Conservation (phyloP, 1,140 invertebrate species). For the Diprion similis region DNA sequence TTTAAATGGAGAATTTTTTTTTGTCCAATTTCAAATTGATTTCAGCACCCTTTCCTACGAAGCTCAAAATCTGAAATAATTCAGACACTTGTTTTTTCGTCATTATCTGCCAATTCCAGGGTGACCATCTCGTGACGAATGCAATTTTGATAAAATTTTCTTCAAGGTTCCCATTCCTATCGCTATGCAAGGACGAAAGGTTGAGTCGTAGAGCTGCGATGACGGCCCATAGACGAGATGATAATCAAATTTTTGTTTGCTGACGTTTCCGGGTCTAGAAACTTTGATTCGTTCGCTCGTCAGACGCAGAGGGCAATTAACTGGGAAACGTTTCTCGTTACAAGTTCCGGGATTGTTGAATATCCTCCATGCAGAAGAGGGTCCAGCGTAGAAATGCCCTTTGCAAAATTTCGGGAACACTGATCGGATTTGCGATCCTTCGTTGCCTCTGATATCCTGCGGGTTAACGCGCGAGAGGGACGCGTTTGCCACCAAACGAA, state of each 20-base stretch:
- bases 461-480: too few species aligned
- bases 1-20: too few species aligned
- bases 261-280: neutral
- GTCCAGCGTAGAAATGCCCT: neutral
- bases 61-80: too few species aligned
- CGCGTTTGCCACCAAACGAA: too few species aligned
- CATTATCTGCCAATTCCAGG: too few species aligned
- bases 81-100: too few species aligned
- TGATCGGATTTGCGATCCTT: neutral
- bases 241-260: slow-evolving; percentile 8
- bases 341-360: neutral
- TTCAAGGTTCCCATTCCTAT: neutral
- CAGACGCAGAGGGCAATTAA: neutral
- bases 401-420: neutral
- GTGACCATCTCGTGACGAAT: neutral
- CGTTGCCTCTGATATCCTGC: too few species aligned
- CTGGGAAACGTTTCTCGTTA: neutral
- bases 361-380: neutral
- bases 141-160: neutral
- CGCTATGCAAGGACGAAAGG: neutral
- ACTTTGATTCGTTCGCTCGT: neutral
- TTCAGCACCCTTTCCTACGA: too few species aligned
- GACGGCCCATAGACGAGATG: neutral
- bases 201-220: neutral
- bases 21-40: too few species aligned